Evolutionary conservation across 2,797 vertebrate species (phyloP).

Genomic region (Melanotaenia boesemani): DNA sequence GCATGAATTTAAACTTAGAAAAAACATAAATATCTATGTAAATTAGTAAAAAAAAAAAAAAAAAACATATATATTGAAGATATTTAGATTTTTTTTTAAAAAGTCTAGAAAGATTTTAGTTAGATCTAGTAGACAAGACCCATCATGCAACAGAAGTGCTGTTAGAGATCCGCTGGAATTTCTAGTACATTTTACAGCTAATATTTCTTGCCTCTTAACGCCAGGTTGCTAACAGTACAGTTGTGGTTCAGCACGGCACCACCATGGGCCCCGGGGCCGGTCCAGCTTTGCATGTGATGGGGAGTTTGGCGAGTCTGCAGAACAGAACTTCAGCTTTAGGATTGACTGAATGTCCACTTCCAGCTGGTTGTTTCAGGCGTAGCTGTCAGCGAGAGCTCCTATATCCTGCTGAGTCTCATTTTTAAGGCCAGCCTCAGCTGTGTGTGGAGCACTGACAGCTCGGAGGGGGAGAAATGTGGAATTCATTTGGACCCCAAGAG

Average conservation of each 20-base stretch:
- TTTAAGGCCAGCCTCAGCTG: constrained; percentile 86
- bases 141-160: too few relatives aligned
- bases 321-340: constrained; percentile 16
- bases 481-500: constrained; percentile 86
- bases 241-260: constrained; percentile 48
- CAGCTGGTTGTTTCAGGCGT: constrained; percentile 69
- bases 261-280: constrained; percentile 19
- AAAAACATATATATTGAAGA: too few relatives aligned
- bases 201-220: constrained; percentile 43
- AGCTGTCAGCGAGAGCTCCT: constrained; percentile 85
- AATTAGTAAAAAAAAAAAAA: too few relatives aligned
- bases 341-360: constrained; percentile 35
- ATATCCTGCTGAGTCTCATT: constrained; percentile 88
- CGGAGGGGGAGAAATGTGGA: constrained; percentile 91
- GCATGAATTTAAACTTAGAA: too few relatives aligned
- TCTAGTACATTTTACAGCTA: background rate
- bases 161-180: too few relatives aligned
- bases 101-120: too few relatives aligned
- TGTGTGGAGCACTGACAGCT: constrained; percentile 88
- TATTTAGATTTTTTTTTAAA: too few relatives aligned
- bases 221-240: constrained; percentile 17
- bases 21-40: too few relatives aligned
- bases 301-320: background rate
- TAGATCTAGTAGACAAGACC: too few relatives aligned
- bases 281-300: constrained; percentile 14